Base-by-base conservation (phyloP, 2,113 vertebrate species). In the Talpa occidentalis region DNA sequence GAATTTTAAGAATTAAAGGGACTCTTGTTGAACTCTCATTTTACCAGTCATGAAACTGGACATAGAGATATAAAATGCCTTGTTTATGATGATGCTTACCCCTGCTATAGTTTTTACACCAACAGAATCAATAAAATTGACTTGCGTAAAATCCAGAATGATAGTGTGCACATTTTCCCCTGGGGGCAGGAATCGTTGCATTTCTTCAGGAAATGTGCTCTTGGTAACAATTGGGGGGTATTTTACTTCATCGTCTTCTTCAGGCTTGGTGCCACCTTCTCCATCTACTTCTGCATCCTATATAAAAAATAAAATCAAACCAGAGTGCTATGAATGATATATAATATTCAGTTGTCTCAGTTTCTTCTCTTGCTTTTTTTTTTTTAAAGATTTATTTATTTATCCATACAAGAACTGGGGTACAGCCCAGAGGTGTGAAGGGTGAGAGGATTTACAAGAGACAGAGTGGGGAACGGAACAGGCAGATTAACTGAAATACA, bases 51-150 rank as follows among this genome's bases (percentile, higher is more conserved):
- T 3, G 30, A 91, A 4, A 21, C 5, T 19, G 47, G 60, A 19
- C 54, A 80, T 2, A 19, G 47, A 90, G 32, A 47, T 26, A 64
- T 8, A 59, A 64, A 77, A 54, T 35, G 17, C 22, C n/a, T 92
- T 7, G 2, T 62, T 73, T 15, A 70, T 10, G 37, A 44, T 15
- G 54, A 81, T 85, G 97, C 99, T 98, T 98, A 99, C 99, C 66
- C 99, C 98, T 97, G 99, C 99, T 89, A 99, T 91, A 91, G 98
- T 98, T 98, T 99, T 99, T 16, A 98, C 99, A 96, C 99, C 99
- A 77, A 99, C 99, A 2, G 99, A 99, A 97, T 99, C 99, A 12
- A 99, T 98, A 93, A 99, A 99, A 98, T 98, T 99, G 96, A 98
- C 99, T 0, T 99, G 97, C 0, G 98, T 98, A 90, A 99, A 99